Conservation (phyloP, 2,888 invertebrate species). For the Augochlorella aurata region DNA sequence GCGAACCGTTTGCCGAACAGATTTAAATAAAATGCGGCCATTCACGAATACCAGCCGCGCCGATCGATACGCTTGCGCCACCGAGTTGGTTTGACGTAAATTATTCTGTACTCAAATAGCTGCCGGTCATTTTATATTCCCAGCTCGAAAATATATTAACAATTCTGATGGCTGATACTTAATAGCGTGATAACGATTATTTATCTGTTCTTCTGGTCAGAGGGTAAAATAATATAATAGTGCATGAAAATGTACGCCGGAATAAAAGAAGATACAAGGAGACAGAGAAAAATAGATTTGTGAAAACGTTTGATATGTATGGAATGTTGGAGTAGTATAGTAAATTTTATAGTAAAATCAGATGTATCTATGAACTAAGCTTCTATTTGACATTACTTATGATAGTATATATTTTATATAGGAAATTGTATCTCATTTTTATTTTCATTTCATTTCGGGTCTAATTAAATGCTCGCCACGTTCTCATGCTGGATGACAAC, state of each 20-base stretch:
- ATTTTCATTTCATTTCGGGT: background rate
- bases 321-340: background rate
- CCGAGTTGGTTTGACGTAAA: background rate
- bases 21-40: background rate
- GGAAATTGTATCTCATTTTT: background rate
- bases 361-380: too few species aligned
- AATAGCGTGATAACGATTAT: background rate
- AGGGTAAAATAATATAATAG: background rate
- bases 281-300: background rate
- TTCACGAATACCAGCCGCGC: background rate
- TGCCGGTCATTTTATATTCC: background rate
- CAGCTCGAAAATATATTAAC: background rate
- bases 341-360: background rate
- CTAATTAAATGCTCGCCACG: background rate
- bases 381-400: too few species aligned
- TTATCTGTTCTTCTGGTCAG: background rate
- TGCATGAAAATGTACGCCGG: background rate
- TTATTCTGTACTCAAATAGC: background rate
- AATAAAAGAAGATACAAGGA: background rate
- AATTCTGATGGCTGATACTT: background rate
- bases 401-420: background rate
- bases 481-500: background rate
- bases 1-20: background rate
- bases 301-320: background rate
- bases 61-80: background rate